Evolutionary conservation across 2,888 invertebrate genomes (phyloP).

Genomic region (Andrena chrysosceles): DNA sequence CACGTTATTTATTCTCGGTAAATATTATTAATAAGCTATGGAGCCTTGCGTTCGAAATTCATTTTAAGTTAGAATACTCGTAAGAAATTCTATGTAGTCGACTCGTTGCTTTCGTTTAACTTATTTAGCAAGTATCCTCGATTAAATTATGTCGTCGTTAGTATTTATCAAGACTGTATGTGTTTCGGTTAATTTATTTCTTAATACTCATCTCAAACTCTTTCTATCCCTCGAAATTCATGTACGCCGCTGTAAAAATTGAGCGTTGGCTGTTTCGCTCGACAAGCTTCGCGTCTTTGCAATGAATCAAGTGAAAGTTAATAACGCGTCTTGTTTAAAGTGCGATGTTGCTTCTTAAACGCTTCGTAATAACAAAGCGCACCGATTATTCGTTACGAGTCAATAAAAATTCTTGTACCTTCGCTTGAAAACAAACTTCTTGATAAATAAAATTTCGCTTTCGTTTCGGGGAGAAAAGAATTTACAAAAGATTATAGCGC

Average conservation of each 20-base stretch:
- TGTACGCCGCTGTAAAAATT: neutral
- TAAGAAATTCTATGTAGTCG: conserved; percentile 22
- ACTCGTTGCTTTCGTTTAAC: conserved; percentile 31
- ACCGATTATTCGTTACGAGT: neutral
- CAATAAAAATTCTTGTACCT: neutral
- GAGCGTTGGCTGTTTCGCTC: neutral
- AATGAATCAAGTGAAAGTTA: conserved; percentile 2
- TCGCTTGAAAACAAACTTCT: neutral
- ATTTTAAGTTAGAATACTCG: conserved; percentile 26
- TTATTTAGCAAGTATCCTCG: conserved; percentile 32
- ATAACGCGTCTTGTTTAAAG: neutral
- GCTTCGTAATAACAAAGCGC: neutral
- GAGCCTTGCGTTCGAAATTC: neutral
- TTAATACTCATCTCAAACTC: neutral
- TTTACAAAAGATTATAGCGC: neutral
- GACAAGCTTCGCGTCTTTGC: neutral
- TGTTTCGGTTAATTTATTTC: conserved; percentile 25
- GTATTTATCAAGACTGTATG: conserved; percentile 23
- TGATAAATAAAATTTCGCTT: neutral
- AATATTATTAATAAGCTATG: conserved; percentile 26
- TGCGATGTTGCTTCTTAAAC: neutral
- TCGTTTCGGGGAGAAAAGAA: neutral
- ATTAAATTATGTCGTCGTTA: conserved; percentile 17
- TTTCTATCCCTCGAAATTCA: neutral
- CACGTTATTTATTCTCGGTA: conserved; percentile 33